A percentile compares a stretch with the other conserved stretches of the same genome.
Conservation (phyloP, 2,888 invertebrate genomes). For the Microchrysa polita region DNA sequence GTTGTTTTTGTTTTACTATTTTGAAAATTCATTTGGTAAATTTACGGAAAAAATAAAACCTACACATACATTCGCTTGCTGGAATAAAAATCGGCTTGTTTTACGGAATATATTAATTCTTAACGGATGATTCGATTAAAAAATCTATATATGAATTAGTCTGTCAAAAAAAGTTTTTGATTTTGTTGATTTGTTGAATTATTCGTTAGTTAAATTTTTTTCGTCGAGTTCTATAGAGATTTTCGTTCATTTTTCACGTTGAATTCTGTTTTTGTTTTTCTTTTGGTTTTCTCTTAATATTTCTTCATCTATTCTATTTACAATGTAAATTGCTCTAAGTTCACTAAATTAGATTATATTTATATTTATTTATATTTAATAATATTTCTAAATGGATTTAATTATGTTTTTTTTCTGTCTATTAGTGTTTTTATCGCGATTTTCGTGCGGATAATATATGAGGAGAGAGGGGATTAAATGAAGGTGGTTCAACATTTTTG, state of each 20-base stretch:
- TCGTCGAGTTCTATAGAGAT: conserved; percentile 35
- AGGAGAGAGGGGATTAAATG: conserved; percentile 20
- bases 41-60: too few relatives aligned
- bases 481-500: background rate
- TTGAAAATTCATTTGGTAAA: too few relatives aligned
- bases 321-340: conserved; percentile 64
- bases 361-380: too few relatives aligned
- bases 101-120: too few relatives aligned
- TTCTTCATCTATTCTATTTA: conserved; percentile 54
- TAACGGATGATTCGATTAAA: too few relatives aligned
- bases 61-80: too few relatives aligned
- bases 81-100: too few relatives aligned
- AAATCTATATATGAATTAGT: too few relatives aligned
- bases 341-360: conserved; percentile 57
- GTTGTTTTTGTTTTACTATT: conserved; percentile 5
- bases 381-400: conserved; percentile 39
- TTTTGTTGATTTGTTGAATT: conserved; percentile 22
- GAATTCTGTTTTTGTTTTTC: conserved; percentile 37
- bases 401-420: background rate
- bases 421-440: background rate
- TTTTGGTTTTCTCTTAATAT: conserved; percentile 46
- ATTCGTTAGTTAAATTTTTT: too few relatives aligned
- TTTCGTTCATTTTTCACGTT: conserved; percentile 38
- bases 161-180: conserved; percentile 2
- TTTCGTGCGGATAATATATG: conserved; percentile 18